Evolutionary conservation across 2,113 vertebrate genomes (phyloP), one percentile per base, ranked within the genome.

Genomic region (Cairina moschata): DNA sequence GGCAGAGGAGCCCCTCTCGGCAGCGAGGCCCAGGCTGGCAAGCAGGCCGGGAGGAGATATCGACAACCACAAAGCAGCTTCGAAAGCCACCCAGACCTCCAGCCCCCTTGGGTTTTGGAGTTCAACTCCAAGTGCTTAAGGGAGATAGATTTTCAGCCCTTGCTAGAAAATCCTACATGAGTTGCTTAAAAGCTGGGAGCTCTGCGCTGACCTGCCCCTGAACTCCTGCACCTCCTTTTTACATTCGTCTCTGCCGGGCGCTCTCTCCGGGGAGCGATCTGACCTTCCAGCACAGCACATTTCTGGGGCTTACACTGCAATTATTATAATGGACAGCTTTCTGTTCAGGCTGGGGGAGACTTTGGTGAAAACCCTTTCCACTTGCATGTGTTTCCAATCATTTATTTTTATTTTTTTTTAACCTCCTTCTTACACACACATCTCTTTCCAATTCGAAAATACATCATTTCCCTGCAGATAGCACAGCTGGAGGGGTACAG

Each of bases 321-420:
- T 94, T 95, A 86, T 42, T 79, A 63, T 55, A 96, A 90, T 38
- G 72, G 72, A 90, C 63, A 83, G 63, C 52, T 68, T 94, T 94
- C 87, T 91, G 42, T 77, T 80, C 65, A 71, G 83, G 63, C 6
- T 80, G 2, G 4, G 67, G 42, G 38, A 90, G 56, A 87, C 23
- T 18, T 23, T 44, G 34, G 65, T 77, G 66, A 92, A 95, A 95
- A 89, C 68, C 69, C 48, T 87, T 92, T 78, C 83, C 17, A 63
- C 58, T 87, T 3, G 2, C 86, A 82, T 46, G 38, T 86, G 89
- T 79, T 97, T 91, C 52, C 74, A 90, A 83, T 90, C 3, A 71
- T 38, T 38, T 20, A 8, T 42, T 16, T 16, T 44, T 46, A 9
- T 46, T 46, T 48, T 48, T 68, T 81, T 77, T 58, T 68, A 40